A percentile compares a stretch with the other conserved stretches of the same genome.
Conservation (phyloP, 2,888 invertebrate genomes). For the Siphlonurus alternatus region DNA sequence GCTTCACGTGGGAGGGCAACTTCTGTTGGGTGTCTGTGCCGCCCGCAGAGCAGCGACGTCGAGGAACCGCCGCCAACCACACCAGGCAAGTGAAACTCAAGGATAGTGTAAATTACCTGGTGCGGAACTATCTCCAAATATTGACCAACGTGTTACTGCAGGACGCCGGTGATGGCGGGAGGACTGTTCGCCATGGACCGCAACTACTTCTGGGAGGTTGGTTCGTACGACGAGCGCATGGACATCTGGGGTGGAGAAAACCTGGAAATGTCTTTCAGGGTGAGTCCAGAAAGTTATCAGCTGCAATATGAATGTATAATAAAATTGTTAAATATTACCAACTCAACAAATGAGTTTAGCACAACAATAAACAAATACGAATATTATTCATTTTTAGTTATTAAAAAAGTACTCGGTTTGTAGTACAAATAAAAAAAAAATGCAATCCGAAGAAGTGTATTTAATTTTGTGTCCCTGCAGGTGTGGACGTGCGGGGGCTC, state of each 20-base stretch:
- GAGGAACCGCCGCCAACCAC: slow-evolving; percentile 40
- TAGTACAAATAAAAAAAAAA: too few species aligned
- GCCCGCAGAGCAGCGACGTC: slow-evolving; percentile 40
- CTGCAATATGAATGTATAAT: too few species aligned
- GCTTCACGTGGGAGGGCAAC: slow-evolving; percentile 78
- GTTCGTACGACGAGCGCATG: slow-evolving; percentile 94
- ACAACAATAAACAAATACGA: too few species aligned
- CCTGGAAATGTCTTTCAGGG: slow-evolving; percentile 91
- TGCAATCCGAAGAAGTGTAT: too few species aligned
- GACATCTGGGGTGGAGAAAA: slow-evolving; percentile 97
- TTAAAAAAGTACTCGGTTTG: too few species aligned
- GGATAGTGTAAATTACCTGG: too few species aligned
- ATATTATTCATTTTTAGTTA: too few species aligned
- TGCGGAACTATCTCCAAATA: too few species aligned
- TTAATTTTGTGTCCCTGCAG: too few species aligned
- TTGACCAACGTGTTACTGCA: too few species aligned
- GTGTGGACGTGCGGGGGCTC: slow-evolving; percentile 72
- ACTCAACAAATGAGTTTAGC: too few species aligned
- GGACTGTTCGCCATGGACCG: slow-evolving; percentile 88
- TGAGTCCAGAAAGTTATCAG: slow-evolving; percentile 45
- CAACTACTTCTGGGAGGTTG: slow-evolving; percentile 86
- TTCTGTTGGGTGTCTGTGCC: slow-evolving; percentile 82
- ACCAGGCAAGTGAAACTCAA: slow-evolving; percentile 34
- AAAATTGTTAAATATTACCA: too few species aligned
- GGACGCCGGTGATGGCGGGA: slow-evolving; percentile 96